Evolutionary conservation across 2,113 vertebrate genomes (phyloP).

Genomic region (Agapornis roseicollis): DNA sequence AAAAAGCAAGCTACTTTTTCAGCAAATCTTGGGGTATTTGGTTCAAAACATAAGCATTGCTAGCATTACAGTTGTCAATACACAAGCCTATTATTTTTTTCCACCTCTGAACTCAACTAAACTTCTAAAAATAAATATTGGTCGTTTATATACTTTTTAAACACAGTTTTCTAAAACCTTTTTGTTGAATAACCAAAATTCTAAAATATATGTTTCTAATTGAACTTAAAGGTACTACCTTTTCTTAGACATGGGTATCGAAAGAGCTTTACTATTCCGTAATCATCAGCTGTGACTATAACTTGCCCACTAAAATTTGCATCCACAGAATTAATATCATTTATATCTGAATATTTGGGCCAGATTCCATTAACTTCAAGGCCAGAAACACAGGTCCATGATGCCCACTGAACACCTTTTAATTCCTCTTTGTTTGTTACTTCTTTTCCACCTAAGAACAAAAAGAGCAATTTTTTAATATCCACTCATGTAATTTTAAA

Average conservation of each 20-base stretch:
- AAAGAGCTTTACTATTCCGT: constrained; percentile 94
- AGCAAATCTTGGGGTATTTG: neutral
- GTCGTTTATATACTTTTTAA: neutral
- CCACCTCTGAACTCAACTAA: neutral
- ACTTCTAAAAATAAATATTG: neutral
- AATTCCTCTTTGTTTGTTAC: constrained; percentile 92
- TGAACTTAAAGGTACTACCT: constrained; percentile 76
- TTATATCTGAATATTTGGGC: constrained; percentile 96
- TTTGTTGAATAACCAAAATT: neutral
- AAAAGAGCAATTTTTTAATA: constrained; percentile 21
- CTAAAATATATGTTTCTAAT: neutral
- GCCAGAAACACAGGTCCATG: constrained; percentile 95
- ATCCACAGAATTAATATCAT: constrained; percentile 96
- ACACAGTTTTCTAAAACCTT: neutral
- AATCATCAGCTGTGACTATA: constrained; percentile 96
- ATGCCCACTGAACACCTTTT: constrained; percentile 92
- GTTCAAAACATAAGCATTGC: neutral
- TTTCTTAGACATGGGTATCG: constrained; percentile 95
- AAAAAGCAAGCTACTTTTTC: neutral
- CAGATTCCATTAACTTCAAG: constrained; percentile 96
- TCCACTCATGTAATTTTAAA: neutral
- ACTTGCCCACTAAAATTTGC: constrained; percentile 95
- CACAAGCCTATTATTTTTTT: neutral
- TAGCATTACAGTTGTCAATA: neutral
- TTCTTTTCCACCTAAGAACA: constrained; percentile 91